Percentiles rank a stretch among this genome's conserved stretches.
phyloP scores from a whole-genome alignment of 2,113 vertebrate species.

The Cinclus cinclus region DNA sequence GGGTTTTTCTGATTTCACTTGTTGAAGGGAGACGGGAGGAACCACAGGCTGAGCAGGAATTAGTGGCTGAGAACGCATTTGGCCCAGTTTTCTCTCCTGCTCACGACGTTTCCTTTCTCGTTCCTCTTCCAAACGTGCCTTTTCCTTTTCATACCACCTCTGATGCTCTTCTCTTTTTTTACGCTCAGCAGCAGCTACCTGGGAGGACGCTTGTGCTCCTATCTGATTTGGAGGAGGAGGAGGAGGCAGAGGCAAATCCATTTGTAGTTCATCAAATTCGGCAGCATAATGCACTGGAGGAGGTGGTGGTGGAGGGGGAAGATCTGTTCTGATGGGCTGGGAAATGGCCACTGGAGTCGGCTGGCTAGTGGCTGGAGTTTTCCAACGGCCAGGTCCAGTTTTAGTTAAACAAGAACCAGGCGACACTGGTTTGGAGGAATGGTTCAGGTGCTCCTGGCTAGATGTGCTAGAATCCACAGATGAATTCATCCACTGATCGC shows the following conservation, averaged over 20 bases:
- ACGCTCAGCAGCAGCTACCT: conserved; percentile 80
- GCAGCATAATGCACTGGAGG: conserved; percentile 82
- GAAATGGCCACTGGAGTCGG: conserved; percentile 64
- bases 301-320: conserved; percentile 89
- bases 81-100: conserved; percentile 93
- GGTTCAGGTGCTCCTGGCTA: conserved; percentile 95
- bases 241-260: conserved; percentile 79
- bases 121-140: conserved; percentile 94
- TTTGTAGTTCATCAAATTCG: conserved; percentile 70
- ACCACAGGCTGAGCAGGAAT: conserved; percentile 66
- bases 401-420: conserved; percentile 85
- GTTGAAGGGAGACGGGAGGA: conserved; percentile 57
- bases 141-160: conserved; percentile 98
- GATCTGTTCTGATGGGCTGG: conserved; percentile 86
- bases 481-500: conserved; percentile 87
- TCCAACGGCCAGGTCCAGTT: conserved; percentile 95
- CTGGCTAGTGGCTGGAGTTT: conserved; percentile 84
- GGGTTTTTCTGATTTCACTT: conserved; percentile 78
- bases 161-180: conserved; percentile 96
- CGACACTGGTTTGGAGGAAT: conserved; percentile 80
- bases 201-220: conserved; percentile 56
- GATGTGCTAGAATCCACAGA: conserved; percentile 92
- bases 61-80: conserved; percentile 80
- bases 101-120: conserved; percentile 92
- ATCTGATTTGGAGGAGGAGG: conserved; percentile 73